Base-by-base conservation (phyloP, 2,888 invertebrate genomes). In the Drosophila conformis region DNA sequence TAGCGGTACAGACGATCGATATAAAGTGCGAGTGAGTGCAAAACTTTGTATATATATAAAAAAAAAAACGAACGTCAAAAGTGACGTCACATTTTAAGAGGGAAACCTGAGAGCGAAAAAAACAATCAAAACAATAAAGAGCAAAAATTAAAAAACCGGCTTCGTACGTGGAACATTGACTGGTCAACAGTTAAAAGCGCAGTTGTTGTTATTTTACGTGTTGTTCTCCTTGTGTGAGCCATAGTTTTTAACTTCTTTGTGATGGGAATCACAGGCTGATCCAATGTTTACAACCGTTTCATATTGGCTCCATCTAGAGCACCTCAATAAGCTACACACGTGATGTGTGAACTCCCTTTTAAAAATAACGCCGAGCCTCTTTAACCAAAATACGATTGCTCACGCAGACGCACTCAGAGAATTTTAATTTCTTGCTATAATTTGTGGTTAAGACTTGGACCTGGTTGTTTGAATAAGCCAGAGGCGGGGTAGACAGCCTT, bases 81-180 rank as follows among this genome's bases (percentile, higher is more conserved):
- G 72, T 90, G 90, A 90, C 85, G 85, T 90, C 90, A 85, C 82
- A 54, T 52, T 67, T 64, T n/a, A 49, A 54, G 64, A 58, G 81
- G 57, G 27, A 42, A 36, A 38, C 42, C 51, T 48, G 18, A 21
- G 25, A 31, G 33, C 33, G 31, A n/a, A n/a, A 27, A 35, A 35
- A 51, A 35, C 25, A 13, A 18, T 27, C 58, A 46, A 58, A 63
- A 49, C 46, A 61, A 63, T 53, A 69, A 35, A 64, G 36, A 62
- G 59, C 76, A 42, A 36, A 56, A 31, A 25, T 15, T 35, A 36
- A 65, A 78, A 76, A 83, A 84, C 84, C 90, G 77, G 84, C 62
- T 78, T 67, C 27, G 25, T 27, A 62, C 62, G 31, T 56, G 60
- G 48, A 65, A 62, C 75, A 61, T 65, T 80, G 57, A 70, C 77